phyloP scores from a whole-genome alignment of 2,888 invertebrate genomes.

The Parnassius glacialis region DNA sequence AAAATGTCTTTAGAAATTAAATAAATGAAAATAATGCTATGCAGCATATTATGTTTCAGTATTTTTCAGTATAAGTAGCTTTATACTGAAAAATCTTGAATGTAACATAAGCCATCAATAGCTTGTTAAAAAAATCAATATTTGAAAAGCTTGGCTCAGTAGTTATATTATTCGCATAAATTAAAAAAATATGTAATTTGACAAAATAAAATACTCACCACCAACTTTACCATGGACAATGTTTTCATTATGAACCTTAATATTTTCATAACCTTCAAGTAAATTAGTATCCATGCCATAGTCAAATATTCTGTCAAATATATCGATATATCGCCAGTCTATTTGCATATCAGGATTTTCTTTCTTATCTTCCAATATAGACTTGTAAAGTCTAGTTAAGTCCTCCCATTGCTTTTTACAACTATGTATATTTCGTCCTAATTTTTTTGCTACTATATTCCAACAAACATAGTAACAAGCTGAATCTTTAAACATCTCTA shows the following conservation, averaged over 20 bases:
- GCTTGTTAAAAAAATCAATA: too few species aligned
- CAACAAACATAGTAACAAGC: constrained; percentile 66
- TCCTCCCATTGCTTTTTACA: constrained; percentile 63
- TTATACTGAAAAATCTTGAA: too few species aligned
- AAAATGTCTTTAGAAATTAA: too few species aligned
- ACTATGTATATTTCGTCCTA: constrained; percentile 39
- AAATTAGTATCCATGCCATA: constrained; percentile 67
- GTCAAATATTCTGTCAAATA: constrained; percentile 72
- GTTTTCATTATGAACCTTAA: constrained; percentile 30
- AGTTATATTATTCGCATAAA: too few species aligned
- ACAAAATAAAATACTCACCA: constrained; percentile 42
- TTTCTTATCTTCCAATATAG: constrained; percentile 62
- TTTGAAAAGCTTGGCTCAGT: too few species aligned
- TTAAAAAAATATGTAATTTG: too few species aligned
- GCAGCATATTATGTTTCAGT: too few species aligned
- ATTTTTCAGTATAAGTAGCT: too few species aligned
- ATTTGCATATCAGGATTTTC: constrained; percentile 68
- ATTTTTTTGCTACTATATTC: constrained; percentile 49
- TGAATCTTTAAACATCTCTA: constrained; percentile 62
- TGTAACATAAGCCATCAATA: too few species aligned
- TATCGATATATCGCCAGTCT: constrained; percentile 70
- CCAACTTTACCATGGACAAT: constrained; percentile 41
- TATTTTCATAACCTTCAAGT: constrained; percentile 52
- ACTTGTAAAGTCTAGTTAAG: constrained; percentile 52
- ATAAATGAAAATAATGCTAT: too few species aligned